A percentile compares a stretch with the other conserved stretches of the same genome.
These are phyloP conservation scores for Littorina saxatilis DNA, from an alignment of 1,140 invertebrate genomes.

Conservation along the genomic window DNA sequence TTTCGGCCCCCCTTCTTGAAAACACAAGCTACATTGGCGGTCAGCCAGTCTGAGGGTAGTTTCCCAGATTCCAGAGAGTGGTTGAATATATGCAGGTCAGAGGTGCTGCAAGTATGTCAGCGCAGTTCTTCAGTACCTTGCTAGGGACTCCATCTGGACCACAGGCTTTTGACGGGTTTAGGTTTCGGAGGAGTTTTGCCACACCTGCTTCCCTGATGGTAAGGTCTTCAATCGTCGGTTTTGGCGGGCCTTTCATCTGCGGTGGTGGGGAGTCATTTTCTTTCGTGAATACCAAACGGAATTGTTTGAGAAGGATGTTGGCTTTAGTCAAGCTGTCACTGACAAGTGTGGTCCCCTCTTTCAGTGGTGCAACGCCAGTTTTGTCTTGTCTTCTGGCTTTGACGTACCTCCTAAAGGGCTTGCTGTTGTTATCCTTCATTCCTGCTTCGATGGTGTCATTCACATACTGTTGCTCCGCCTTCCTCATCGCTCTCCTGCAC, in stretches of 20 bases:
- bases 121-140: no score
- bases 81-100: neutral
- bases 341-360: conserved; percentile 35
- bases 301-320: conserved; percentile 44
- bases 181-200: neutral
- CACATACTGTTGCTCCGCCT: conserved; percentile 47
- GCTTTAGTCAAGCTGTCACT: conserved; percentile 44
- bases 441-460: conserved; percentile 46
- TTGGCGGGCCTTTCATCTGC: neutral
- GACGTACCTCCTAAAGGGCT: conserved; percentile 53
- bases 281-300: conserved; percentile 46
- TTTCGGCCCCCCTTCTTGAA: conserved; percentile 14
- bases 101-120: no score
- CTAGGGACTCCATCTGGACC: neutral
- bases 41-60: neutral
- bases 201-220: neutral
- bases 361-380: conserved; percentile 43
- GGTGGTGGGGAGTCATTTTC: neutral
- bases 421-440: conserved; percentile 47
- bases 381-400: conserved; percentile 53
- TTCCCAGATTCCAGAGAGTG: neutral
- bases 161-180: neutral
- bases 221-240: neutral
- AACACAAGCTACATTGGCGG: no score
- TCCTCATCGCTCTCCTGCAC: conserved; percentile 39